Conservation (phyloP, 2,113 vertebrate species). For the Chaetodon auriga region DNA sequence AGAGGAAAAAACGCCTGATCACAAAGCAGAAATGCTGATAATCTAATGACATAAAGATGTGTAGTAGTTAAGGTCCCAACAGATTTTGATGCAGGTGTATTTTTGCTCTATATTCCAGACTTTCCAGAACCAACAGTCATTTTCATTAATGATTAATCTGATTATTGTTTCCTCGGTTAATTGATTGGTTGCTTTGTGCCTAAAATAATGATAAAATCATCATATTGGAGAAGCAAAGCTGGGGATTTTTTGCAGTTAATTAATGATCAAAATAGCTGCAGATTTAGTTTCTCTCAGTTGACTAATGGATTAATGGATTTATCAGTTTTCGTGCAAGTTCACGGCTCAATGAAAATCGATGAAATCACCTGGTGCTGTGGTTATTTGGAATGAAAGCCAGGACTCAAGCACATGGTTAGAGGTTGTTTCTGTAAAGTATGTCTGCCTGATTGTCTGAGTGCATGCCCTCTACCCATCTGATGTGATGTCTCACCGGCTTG, state of each 20-base stretch:
- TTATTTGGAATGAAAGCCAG: background rate
- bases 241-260: background rate
- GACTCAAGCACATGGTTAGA: background rate
- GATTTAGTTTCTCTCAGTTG: too few species aligned
- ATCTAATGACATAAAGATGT: background rate
- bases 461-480: background rate
- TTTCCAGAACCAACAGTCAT: too few species aligned
- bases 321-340: too few species aligned
- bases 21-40: too few species aligned
- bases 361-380: background rate
- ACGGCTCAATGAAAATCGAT: too few species aligned
- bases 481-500: slow-evolving; percentile 90
- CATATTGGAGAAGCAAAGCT: too few species aligned
- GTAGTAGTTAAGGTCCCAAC: background rate
- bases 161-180: background rate
- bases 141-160: background rate
- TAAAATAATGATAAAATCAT: too few species aligned
- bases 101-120: background rate
- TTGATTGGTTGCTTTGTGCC: too few species aligned
- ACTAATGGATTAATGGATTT: background rate
- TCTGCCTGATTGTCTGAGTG: background rate
- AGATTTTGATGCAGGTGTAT: background rate
- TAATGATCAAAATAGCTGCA: background rate
- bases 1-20: too few species aligned
- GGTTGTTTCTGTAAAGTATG: background rate